Base-by-base conservation (phyloP, 2,888 invertebrate species). In the Tricholauxania praeusta region DNA sequence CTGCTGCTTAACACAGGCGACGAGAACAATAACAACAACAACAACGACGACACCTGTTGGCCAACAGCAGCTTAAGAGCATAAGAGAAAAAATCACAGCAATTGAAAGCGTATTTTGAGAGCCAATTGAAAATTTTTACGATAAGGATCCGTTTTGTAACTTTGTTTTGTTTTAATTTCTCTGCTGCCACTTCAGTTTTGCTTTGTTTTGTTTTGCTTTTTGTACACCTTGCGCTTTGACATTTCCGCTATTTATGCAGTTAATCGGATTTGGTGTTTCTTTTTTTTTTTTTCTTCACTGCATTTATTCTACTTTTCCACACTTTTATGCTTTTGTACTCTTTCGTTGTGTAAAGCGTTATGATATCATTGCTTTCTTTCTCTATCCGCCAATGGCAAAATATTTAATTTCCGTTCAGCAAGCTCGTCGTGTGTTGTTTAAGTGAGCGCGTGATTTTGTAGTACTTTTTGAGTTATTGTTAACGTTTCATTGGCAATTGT, bases 91-190 rank as follows among this genome's bases (percentile, higher is more conserved):
- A 39, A 10, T 39, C 39, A 10, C 39, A 39, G 10, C 39, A 8
- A 39, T 39, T 39, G 39, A 39, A 39, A 39, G 39, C 39, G 39
- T 39, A 39, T 10, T 39, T 39, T 39, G 39, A 39, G 8, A 39
- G 39, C 39, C 39, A 39, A 39, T 39, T 39, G 39, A 39, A 39
- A 39, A 39, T 8, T 39, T 39, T 39, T 28, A 28, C 28, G 39
- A 39, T 39, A 39, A 39, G 39, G 39, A 39, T 39, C 39, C 28
- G 0, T 10, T 39, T 39, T 10, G 39, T 10, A 39, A 62, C 14
- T 53, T 66, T 66, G 66, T 66, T 66, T 52, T 66, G 53, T 66
- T 66, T 66, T 53, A 28, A 66, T 53, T 66, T 53, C n/a, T 28
- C 32, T 28, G 60, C 60, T 65, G 53, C 15, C 49, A 49, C 53